These are phyloP conservation scores for Syrista parreyssii DNA, from an alignment of 2,888 invertebrate genomes.

Conservation along the genomic window DNA sequence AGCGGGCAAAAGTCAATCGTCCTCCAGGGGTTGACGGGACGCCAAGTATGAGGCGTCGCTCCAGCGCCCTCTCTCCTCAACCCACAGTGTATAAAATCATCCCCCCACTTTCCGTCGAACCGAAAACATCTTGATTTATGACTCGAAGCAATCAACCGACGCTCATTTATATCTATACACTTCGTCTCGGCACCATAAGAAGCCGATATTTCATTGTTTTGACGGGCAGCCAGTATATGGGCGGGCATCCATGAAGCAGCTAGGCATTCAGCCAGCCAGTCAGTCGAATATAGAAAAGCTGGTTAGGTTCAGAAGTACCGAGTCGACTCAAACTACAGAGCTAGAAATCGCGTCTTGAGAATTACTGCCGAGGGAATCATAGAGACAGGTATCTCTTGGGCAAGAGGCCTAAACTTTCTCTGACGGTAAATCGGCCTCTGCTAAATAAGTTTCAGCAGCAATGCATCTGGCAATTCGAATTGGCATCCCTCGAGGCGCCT, in stretches of 20 bases:
- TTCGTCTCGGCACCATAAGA: constrained; percentile 4
- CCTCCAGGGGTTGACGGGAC: not conserved
- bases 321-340: not conserved
- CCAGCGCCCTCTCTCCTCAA: not conserved
- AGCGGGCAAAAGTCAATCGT: not conserved
- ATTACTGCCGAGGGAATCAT: not conserved
- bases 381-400: not conserved
- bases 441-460: constrained; percentile 31
- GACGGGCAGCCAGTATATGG: constrained; percentile 9
- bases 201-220: constrained; percentile 37
- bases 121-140: constrained; percentile 37
- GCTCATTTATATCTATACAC: constrained; percentile 34
- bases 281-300: not conserved
- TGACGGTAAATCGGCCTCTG: not conserved
- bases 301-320: not conserved
- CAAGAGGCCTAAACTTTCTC: not conserved
- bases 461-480: constrained; percentile 50
- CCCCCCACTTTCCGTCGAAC: constrained; percentile 8
- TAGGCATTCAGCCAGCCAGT: not conserved
- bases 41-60: not conserved
- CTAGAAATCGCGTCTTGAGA: not conserved
- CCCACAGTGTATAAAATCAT: not conserved
- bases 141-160: constrained; percentile 28
- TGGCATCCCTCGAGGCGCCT: constrained; percentile 46
- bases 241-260: not conserved